Base-by-base conservation (phyloP, 2,113 vertebrate genomes). In the Nyctibius bracteatus region DNA sequence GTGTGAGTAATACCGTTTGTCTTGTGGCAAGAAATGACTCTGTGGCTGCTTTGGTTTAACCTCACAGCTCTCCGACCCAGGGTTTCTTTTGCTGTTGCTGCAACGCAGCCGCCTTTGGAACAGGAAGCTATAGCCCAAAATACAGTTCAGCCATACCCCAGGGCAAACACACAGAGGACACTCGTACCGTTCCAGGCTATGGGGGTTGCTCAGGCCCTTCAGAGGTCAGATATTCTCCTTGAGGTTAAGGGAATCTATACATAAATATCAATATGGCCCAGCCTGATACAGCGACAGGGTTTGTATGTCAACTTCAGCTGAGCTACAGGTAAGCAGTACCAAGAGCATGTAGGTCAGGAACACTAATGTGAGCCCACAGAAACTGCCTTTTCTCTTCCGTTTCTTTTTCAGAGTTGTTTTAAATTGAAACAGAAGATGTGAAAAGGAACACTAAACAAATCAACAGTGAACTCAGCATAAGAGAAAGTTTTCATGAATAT, bases 31-130 rank as follows among this genome's bases (percentile, higher is more conserved):
- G 71, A 75, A 62, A 43, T 27, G 4, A 8, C 24, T 70, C 59
- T 0, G 1, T n/a, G 25, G 14, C 62, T 54, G 47, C 88, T 68
- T 27, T 5, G 0, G 35, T 67, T 55, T 47, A 59, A 73, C 61
- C 57, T 46, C 12, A 3, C 19, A 44, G 51, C 25, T 44, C 51
- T 24, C 43, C 8, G 2, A 2, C 27, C 28, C 0, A 0, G 35
- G 8, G 2, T 15, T n/a, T 19, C 54, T 57, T 43, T 33, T 4
- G 4, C 62, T n/a, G 35, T 19, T 85, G 31, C 75, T 88, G 81
- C 33, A 43, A 6, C 3, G 6, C 43, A 46, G 52, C 58, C 0
- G 0, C 30, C 44, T 39, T 63, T 24, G 16, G 41, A 68, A 31
- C 12, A 3, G 20, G 47, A 46, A 86, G 58, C 19, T 21, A 30